phyloP scores from a whole-genome alignment of 2,888 invertebrate genomes.

The Pardosa pseudoannulata region DNA sequence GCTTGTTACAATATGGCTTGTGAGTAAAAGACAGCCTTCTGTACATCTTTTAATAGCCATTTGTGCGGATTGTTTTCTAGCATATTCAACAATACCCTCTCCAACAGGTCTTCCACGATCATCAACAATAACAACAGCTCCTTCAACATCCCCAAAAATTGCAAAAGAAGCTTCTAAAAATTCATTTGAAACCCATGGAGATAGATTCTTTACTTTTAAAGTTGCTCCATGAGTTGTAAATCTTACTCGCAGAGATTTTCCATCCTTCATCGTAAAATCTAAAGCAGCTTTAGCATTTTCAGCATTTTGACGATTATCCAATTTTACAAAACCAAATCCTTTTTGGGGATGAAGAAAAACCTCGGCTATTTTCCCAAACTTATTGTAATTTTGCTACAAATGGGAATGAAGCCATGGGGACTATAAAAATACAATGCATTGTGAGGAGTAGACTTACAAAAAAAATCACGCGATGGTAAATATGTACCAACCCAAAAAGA shows the following conservation, averaged over 20 bases:
- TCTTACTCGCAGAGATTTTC: conserved; percentile 91
- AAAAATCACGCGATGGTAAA: too few relatives aligned
- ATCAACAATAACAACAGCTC: conserved; percentile 95
- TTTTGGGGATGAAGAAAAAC: conserved; percentile 95
- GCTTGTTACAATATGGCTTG: too few relatives aligned
- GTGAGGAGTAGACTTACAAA: too few relatives aligned
- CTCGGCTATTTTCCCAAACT: conserved; percentile 94
- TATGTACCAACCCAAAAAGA: too few relatives aligned
- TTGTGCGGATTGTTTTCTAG: conserved; percentile 92
- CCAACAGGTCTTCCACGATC: conserved; percentile 97
- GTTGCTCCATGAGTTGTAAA: conserved; percentile 97
- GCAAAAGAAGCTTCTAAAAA: conserved; percentile 91
- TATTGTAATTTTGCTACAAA: too few relatives aligned
- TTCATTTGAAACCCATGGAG: conserved; percentile 95
- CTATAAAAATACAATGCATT: too few relatives aligned
- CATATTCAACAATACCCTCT: conserved; percentile 98
- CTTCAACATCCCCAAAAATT: conserved; percentile 93
- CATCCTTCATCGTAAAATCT: conserved; percentile 90
- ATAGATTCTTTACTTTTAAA: conserved; percentile 93
- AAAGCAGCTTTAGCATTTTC: conserved; percentile 96
- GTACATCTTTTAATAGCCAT: conserved; percentile 91
- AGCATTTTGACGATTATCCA: conserved; percentile 94
- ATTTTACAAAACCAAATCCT: conserved; percentile 96
- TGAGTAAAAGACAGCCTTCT: conserved; percentile 93
- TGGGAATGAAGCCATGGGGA: too few relatives aligned